phyloP scores from a whole-genome alignment of 2,113 vertebrate genomes.

The Gallinago undulata region DNA sequence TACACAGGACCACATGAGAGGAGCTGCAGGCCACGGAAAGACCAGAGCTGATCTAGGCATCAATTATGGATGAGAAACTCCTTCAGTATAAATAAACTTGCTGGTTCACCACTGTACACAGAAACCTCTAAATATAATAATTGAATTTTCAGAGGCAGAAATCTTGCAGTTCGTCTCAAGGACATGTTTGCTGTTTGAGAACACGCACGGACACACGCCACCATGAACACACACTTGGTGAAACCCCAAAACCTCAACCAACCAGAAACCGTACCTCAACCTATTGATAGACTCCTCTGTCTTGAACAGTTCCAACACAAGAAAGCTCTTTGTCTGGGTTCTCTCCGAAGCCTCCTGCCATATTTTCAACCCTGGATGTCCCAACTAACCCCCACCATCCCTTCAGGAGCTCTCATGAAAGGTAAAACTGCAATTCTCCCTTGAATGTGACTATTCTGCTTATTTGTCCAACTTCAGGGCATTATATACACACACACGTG shows the following conservation, averaged over 20 bases:
- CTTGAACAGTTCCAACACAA: not conserved
- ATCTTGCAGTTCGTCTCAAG: not conserved
- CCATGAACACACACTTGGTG: not conserved
- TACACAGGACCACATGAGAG: not conserved
- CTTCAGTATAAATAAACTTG: slow-evolving; percentile 30
- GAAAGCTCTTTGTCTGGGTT: not conserved
- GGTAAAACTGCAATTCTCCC: not conserved
- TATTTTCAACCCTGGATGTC: not conserved
- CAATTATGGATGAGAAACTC: slow-evolving; percentile 42
- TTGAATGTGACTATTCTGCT: not conserved
- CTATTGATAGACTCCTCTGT: not conserved
- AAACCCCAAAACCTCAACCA: not conserved
- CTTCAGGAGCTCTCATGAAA: not conserved
- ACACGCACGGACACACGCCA: rapidly evolving
- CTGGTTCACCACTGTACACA: not conserved
- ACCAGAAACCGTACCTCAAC: not conserved
- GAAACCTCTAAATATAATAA: slow-evolving; percentile 27
- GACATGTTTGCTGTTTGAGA: not conserved
- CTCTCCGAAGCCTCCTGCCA: not conserved
- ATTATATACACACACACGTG: rapidly evolving
- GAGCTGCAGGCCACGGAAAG: not conserved
- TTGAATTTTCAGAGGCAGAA: slow-evolving; percentile 3
- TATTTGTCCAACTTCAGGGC: not conserved
- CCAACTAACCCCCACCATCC: not conserved
- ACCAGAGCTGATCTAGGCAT: slow-evolving; percentile 12